A percentile compares a stretch with the other conserved stretches of the same genome.
Conservation (phyloP, 2,113 vertebrate species). For the Solenodon paradoxus region DNA sequence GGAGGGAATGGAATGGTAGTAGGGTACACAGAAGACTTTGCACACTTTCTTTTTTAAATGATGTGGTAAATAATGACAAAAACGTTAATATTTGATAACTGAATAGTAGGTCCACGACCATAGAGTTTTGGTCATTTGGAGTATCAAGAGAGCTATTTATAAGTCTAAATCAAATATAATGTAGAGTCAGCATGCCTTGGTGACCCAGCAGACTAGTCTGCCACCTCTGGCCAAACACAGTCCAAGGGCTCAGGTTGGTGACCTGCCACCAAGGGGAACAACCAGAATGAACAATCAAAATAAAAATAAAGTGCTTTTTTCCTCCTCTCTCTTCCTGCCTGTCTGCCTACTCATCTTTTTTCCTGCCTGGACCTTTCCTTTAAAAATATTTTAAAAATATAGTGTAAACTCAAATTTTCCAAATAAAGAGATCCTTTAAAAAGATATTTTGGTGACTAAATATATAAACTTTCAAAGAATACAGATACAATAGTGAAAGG, state of each 20-base stretch:
- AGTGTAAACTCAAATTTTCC: neutral
- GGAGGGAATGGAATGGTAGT: neutral
- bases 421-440: neutral
- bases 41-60: neutral
- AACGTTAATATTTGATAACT: constrained; percentile 21
- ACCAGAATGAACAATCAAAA: no score
- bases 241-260: no score
- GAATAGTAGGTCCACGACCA: neutral
- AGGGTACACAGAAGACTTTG: neutral
- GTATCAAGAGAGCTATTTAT: neutral
- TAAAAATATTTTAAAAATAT: no score
- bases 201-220: no score
- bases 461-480: neutral
- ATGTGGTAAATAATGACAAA: neutral
- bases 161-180: neutral
- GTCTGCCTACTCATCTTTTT: no score
- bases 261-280: no score
- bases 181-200: no score
- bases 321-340: no score
- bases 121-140: neutral
- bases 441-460: neutral
- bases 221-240: no score
- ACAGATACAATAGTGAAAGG: neutral
- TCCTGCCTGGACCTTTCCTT: no score
- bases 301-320: no score